Conservation (phyloP, 2,113 vertebrate species). For the Marcusenius ussheri region DNA sequence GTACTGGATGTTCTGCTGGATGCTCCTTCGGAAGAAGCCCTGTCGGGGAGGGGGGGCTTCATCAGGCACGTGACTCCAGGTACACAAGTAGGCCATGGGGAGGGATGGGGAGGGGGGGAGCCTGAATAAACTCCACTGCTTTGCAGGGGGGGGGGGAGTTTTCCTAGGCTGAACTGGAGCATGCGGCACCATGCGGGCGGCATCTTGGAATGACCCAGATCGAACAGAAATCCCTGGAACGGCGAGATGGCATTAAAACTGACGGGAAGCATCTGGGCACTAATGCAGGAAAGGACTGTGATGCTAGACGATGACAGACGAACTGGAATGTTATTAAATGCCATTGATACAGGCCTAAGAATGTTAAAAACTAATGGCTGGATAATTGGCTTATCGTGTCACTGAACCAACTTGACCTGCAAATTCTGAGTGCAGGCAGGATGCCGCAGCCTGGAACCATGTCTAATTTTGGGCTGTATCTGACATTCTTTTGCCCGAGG, state of each 20-base stretch:
- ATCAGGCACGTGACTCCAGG: neutral
- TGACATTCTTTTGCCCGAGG: neutral
- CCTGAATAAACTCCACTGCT: slow-evolving; percentile 35
- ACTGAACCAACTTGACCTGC: neutral
- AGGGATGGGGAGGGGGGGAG: slow-evolving; percentile 16
- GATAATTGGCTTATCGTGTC: neutral
- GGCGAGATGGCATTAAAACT: neutral
- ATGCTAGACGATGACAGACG: neutral
- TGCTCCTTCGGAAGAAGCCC: slow-evolving; percentile 95
- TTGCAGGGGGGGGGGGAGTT: neutral
- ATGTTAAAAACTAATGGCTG: neutral
- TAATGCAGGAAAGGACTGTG: neutral
- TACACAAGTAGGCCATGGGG: slow-evolving; percentile 38
- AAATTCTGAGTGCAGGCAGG: neutral
- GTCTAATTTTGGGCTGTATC: neutral
- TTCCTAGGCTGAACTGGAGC: neutral
- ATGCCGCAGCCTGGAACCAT: neutral
- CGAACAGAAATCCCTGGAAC: neutral
- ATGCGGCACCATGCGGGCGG: neutral
- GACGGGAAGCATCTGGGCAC: neutral
- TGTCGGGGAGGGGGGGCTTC: slow-evolving; percentile 33
- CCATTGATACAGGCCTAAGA: neutral
- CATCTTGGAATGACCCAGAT: slow-evolving; percentile 23
- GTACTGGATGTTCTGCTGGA: slow-evolving; percentile 97
- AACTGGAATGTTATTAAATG: neutral